phyloP scores from a whole-genome alignment of 2,797 vertebrate genomes.

The Leucoraja ocellata region DNA sequence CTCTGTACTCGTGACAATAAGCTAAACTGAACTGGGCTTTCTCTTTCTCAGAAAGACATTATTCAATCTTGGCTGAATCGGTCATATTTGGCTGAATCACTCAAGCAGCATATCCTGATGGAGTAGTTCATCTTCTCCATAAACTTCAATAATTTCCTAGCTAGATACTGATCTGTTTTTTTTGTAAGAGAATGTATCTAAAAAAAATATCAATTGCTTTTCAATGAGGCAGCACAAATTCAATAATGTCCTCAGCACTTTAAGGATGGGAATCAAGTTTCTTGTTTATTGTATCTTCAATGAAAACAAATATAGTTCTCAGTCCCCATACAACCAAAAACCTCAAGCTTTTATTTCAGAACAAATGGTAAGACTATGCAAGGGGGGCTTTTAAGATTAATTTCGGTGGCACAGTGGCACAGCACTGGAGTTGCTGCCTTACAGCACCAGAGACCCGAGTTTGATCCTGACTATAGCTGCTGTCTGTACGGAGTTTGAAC shows the following conservation, averaged over 20 bases:
- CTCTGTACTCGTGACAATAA: no score
- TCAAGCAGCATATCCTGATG: neutral
- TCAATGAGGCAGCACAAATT: neutral
- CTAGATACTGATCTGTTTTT: constrained; percentile 11
- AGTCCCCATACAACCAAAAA: neutral
- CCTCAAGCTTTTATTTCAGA: neutral
- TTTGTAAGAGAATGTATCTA: neutral
- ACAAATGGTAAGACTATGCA: neutral
- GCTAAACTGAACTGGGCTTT: no score
- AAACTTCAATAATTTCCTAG: neutral
- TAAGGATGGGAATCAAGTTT: neutral
- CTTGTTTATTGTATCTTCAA: neutral
- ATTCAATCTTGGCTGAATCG: neutral
- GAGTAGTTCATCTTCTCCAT: neutral
- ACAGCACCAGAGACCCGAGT: no score
- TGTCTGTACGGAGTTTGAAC: no score
- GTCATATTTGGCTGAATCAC: neutral
- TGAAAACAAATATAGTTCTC: neutral
- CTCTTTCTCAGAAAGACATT: neutral
- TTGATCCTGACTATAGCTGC: no score
- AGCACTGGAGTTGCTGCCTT: no score
- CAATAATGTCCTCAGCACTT: neutral
- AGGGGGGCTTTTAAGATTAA: neutral
- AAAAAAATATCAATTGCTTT: neutral
- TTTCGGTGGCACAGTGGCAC: neutral